Percentiles rank a stretch among this genome's conserved stretches.
phyloP scores from a whole-genome alignment of 2,888 invertebrate species.

The Diachrysia chrysitis region DNA sequence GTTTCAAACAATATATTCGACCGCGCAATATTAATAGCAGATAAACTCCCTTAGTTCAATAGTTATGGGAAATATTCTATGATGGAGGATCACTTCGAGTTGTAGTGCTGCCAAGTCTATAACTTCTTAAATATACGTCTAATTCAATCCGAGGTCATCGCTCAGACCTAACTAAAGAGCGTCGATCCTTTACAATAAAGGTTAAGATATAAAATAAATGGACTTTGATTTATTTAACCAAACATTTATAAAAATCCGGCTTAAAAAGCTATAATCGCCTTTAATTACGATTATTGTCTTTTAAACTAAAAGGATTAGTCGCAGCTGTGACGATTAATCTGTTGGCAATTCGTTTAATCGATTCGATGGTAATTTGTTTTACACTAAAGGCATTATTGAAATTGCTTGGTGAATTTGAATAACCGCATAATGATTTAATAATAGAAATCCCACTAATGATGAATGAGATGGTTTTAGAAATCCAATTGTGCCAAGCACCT shows the following conservation, averaged over 20 bases:
- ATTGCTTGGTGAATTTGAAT: background rate
- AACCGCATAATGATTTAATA: background rate
- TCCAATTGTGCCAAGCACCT: background rate
- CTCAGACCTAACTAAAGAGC: slow-evolving; percentile 21
- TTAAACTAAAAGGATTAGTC: slow-evolving; percentile 27
- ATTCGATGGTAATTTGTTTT: slow-evolving; percentile 8
- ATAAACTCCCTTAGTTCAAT: slow-evolving; percentile 26
- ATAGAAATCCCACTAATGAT: background rate
- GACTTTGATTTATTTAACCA: slow-evolving; percentile 3
- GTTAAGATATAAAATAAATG: slow-evolving; percentile 8
- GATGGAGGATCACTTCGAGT: slow-evolving; percentile 22
- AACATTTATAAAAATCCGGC: slow-evolving; percentile 3
- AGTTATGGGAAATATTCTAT: slow-evolving; percentile 38
- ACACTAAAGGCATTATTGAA: background rate
- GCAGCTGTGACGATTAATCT: slow-evolving; percentile 27
- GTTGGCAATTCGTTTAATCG: slow-evolving; percentile 10
- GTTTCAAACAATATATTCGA: slow-evolving; percentile 13
- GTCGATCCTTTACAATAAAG: background rate
- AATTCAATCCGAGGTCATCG: slow-evolving; percentile 33
- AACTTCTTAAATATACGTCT: slow-evolving; percentile 20
- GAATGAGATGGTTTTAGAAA: background rate
- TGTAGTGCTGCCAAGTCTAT: slow-evolving; percentile 36
- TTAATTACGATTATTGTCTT: slow-evolving; percentile 5
- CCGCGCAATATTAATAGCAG: slow-evolving; percentile 23
- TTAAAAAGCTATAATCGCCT: background rate